Evolutionary conservation across 2,797 vertebrate species (phyloP).

Genomic region (Danionella dracula): DNA sequence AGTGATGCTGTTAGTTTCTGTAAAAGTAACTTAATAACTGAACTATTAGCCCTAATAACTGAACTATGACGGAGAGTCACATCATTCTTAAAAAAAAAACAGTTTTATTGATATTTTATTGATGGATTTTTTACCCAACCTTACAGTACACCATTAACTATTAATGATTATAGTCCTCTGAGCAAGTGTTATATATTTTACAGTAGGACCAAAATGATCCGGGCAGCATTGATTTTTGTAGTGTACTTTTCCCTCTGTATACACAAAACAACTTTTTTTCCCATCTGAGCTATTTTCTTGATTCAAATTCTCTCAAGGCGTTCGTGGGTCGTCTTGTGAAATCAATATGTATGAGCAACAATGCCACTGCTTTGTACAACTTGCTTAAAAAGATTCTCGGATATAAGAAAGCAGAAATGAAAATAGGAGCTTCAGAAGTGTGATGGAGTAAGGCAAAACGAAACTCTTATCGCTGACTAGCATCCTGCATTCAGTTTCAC

Average conservation of each 20-base stretch:
- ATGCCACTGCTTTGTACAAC: slow-evolving; percentile 26
- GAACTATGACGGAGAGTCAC: too few relatives aligned
- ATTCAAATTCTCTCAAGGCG: slow-evolving; percentile 20
- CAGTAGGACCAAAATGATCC: too few relatives aligned
- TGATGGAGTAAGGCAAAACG: slow-evolving; percentile 37
- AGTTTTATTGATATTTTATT: too few relatives aligned
- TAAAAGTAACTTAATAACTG: too few relatives aligned
- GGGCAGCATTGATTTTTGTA: neutral
- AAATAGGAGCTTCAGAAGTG: slow-evolving; percentile 46
- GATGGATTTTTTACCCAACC: too few relatives aligned
- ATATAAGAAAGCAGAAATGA: slow-evolving; percentile 47
- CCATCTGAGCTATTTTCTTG: slow-evolving; percentile 40
- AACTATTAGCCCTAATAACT: too few relatives aligned
- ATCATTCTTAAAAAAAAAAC: too few relatives aligned
- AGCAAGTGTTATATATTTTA: too few relatives aligned
- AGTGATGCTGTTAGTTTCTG: too few relatives aligned
- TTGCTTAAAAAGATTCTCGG: slow-evolving; percentile 56
- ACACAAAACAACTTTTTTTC: slow-evolving; percentile 2
- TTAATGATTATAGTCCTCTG: too few relatives aligned
- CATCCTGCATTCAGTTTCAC: slow-evolving; percentile 37
- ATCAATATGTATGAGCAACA: slow-evolving; percentile 57
- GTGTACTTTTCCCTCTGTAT: neutral
- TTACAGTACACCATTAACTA: too few relatives aligned
- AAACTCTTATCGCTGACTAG: slow-evolving; percentile 38
- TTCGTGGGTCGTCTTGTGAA: slow-evolving; percentile 36